Conservation (phyloP, 2,797 vertebrate species). For the Xiphorhynchus erythropygius region DNA sequence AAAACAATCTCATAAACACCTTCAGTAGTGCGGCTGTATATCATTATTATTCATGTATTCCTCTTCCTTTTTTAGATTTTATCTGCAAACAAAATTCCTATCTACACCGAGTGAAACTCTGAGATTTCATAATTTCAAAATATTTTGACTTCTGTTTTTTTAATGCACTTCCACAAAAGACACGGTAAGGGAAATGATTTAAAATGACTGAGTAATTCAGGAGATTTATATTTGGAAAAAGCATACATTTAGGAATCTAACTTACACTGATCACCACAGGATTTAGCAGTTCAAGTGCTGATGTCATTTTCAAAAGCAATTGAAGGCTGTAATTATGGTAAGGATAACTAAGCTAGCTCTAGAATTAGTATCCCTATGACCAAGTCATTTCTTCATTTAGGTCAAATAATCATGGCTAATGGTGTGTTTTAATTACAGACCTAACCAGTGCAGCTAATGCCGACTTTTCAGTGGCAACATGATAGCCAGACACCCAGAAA, state of each 20-base stretch:
- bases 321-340: not conserved
- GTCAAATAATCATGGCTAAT: not conserved
- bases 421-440: not conserved
- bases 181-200: not conserved
- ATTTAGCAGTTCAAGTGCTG: not conserved
- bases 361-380: not conserved
- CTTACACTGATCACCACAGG: not conserved
- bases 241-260: not conserved
- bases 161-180: not conserved
- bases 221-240: not conserved
- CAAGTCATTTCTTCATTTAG: not conserved
- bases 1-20: conserved; percentile 18
- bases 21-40: not conserved
- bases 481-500: not conserved
- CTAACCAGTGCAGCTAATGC: not conserved
- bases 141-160: conserved; percentile 25
- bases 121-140: conserved; percentile 5
- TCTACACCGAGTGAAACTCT: not conserved
- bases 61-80: not conserved
- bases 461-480: not conserved
- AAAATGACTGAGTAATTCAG: not conserved
- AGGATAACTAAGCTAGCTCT: not conserved
- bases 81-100: not conserved
- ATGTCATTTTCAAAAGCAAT: not conserved
- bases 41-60: conserved; percentile 14